phyloP scores from a whole-genome alignment of 2,797 vertebrate species.

The Pangasius sanitwongsei region DNA sequence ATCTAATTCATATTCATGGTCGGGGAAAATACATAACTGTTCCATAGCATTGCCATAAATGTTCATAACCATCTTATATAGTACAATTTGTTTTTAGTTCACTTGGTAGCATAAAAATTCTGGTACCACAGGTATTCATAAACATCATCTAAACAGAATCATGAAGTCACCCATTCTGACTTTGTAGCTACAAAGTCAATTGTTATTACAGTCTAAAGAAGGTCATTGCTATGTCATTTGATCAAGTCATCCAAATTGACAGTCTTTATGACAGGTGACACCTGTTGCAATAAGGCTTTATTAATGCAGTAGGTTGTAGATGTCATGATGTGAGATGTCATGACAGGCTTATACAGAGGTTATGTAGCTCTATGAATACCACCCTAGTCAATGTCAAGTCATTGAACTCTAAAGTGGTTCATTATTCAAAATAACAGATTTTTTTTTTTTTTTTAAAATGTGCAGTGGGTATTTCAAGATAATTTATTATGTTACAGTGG shows the following conservation, averaged over 20 bases:
- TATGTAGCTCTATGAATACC: neutral
- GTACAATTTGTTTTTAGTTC: neutral
- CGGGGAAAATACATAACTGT: neutral
- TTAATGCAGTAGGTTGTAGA: neutral
- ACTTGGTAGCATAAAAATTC: neutral
- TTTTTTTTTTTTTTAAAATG: too few species aligned
- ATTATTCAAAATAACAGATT: neutral
- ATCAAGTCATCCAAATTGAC: neutral
- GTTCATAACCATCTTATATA: neutral
- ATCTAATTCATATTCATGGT: neutral
- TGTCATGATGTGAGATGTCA: neutral
- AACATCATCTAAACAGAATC: neutral
- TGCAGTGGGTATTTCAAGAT: neutral
- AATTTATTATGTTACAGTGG: neutral
- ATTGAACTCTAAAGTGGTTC: neutral
- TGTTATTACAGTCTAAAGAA: neutral
- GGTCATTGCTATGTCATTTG: neutral
- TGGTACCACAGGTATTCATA: neutral
- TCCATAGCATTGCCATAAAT: conserved; percentile 13
- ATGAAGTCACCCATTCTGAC: neutral
- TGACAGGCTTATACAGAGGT: too few species aligned
- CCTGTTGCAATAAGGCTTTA: neutral
- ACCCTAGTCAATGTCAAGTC: neutral
- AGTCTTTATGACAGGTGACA: neutral
- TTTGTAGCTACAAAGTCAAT: neutral